Base-by-base conservation (phyloP, 2,113 vertebrate species). In the Ictidomys tridecemlineatus region DNA sequence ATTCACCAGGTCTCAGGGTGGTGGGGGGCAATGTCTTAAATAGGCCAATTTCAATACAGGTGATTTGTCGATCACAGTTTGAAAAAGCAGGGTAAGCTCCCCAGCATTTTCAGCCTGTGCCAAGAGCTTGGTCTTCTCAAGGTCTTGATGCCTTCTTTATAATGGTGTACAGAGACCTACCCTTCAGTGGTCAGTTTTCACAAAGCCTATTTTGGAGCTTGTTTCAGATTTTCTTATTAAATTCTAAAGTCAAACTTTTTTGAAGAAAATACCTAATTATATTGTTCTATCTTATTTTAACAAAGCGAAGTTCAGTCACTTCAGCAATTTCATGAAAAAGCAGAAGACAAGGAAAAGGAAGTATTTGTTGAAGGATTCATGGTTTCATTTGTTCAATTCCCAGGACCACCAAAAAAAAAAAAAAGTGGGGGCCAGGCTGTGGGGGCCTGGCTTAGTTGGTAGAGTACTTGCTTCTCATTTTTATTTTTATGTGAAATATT, bases 251-350 rank as follows among this genome's bases (percentile, higher is more conserved):
- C 20, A 69, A 89, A 13, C 4, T 76, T 69, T 97, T 94, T 89
- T 74, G 48, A 61, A 78, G 6, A 1, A 94, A 48, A 58, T 16
- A 16, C 28, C 24, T 61, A 39, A 37, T 80, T 85, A 89, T 94
- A 61, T 14, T 85, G 17, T 24, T 89, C 1, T 94, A 4, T 92
- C 12, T 65, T 79, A 56, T 79, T 83, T 79, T 92, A 76, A 11
- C 85, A 67, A 82, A 92, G 42, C 20, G 85, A 96, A 92, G 12
- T 89, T 92, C 39, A 80, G 11, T 65, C 89, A 78, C 37, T 69
- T 45, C 72, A 82, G 32, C 12, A 85, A 77, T 34, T 82, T 94
- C 56, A 53, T 79, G 42, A 73, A 82, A 80, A 90, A 89, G 58
- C 30, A 61, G 73, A 80, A 92, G 30, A 61, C 45, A 89, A 74